Evolutionary conservation across 2,113 vertebrate genomes (phyloP).

Genomic region (Telmatochromis brichardi): DNA sequence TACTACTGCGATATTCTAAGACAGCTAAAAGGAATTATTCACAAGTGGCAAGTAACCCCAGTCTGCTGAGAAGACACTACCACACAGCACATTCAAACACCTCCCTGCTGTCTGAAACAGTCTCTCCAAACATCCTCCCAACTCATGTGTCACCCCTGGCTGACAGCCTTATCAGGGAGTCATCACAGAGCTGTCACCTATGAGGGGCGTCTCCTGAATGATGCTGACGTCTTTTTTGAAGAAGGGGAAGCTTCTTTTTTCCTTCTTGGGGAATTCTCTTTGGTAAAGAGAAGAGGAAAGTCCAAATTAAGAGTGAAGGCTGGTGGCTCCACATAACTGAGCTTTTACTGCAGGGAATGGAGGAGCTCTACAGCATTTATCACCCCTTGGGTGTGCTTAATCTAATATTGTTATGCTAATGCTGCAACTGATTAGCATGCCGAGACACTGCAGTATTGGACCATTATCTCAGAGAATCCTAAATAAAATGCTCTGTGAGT

Average conservation of each 20-base stretch:
- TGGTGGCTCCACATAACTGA: not conserved
- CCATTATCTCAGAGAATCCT: not conserved
- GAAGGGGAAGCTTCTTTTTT: not conserved
- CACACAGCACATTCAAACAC: not conserved
- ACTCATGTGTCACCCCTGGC: not conserved
- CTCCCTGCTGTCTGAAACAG: not conserved
- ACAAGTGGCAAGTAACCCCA: not conserved
- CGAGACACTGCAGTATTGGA: not conserved
- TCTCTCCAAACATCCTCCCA: not conserved
- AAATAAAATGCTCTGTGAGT: not conserved
- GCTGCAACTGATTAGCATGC: not conserved
- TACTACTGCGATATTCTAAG: not conserved
- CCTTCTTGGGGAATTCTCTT: not conserved
- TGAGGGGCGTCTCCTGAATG: not conserved
- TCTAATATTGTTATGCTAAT: slow-evolving; percentile 35
- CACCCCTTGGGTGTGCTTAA: not conserved
- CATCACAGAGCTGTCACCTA: slow-evolving; percentile 23
- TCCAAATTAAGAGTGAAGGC: slow-evolving; percentile 29
- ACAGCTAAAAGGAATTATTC: not conserved
- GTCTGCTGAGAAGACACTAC: not conserved
- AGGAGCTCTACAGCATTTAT: not conserved
- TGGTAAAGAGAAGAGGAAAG: not conserved
- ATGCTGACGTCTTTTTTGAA: slow-evolving; percentile 6
- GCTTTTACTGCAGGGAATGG: not conserved
- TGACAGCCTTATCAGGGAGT: slow-evolving; percentile 29